These are phyloP conservation scores for Electrona antarctica DNA, from an alignment of 2,113 vertebrate genomes.

Conservation along the genomic window DNA sequence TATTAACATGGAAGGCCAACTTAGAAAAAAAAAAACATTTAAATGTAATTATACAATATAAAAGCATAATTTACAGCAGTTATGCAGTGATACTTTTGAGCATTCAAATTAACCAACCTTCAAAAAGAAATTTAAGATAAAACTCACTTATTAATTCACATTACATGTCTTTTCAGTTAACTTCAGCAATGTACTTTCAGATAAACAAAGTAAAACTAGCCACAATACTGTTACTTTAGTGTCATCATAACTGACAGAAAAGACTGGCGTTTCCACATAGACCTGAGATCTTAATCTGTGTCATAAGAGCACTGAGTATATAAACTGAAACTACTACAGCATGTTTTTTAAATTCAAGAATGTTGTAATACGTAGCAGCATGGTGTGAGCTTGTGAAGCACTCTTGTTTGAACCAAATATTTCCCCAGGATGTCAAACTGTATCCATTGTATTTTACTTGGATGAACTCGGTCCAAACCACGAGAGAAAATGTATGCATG, in stretches of 20 bases:
- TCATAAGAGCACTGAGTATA: neutral
- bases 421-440: constrained; percentile 4
- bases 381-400: constrained; percentile 10
- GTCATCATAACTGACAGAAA: constrained; percentile 20
- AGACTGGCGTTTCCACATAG: constrained; percentile 43
- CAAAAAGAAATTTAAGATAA: constrained; percentile 32
- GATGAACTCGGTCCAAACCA: neutral
- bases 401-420: constrained; percentile 20
- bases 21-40: constrained; percentile 67
- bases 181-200: constrained; percentile 45
- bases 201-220: constrained; percentile 37
- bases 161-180: constrained; percentile 24
- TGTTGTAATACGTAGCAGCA: constrained; percentile 30
- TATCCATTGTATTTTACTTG: neutral
- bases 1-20: neutral
- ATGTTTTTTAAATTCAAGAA: neutral
- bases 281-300: constrained; percentile 57
- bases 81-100: constrained; percentile 54
- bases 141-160: constrained; percentile 13
- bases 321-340: constrained; percentile 4
- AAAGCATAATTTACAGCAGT: constrained; percentile 73
- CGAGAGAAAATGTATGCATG: constrained; percentile 5
- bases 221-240: constrained; percentile 44
- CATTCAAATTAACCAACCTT: constrained; percentile 56
- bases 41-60: constrained; percentile 47